Conservation (phyloP, 2,888 invertebrate species). For the Ophraella communa region DNA sequence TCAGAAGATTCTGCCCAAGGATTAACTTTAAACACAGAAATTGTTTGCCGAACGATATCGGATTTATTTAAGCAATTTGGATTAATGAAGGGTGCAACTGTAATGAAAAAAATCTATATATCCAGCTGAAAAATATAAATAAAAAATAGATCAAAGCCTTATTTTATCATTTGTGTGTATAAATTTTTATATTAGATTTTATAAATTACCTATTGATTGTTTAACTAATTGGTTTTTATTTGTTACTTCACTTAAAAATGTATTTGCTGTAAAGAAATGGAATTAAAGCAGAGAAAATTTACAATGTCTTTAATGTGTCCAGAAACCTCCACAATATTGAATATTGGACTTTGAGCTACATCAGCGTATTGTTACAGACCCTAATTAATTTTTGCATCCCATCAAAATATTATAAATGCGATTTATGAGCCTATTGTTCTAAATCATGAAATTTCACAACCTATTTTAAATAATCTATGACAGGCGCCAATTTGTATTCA, state of each 20-base stretch:
- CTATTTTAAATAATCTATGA: too few relatives aligned
- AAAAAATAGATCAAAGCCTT: neutral
- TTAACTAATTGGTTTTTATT: neutral
- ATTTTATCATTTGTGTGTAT: constrained; percentile 12
- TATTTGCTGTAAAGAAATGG: constrained; percentile 6
- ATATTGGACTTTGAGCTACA: too few relatives aligned
- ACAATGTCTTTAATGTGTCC: neutral
- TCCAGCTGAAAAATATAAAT: constrained; percentile 5
- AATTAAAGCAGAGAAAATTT: neutral
- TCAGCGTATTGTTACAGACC: too few relatives aligned
- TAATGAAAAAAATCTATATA: constrained; percentile 44
- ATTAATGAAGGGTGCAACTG: constrained; percentile 51
- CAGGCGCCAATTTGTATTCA: too few relatives aligned
- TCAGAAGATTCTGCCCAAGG: constrained; percentile 41
- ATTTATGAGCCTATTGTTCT: too few relatives aligned
- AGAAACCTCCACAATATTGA: too few relatives aligned
- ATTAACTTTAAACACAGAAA: constrained; percentile 52
- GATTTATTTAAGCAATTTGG: constrained; percentile 55
- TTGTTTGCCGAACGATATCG: constrained; percentile 51
- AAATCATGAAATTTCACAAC: too few relatives aligned
- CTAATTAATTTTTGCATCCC: too few relatives aligned
- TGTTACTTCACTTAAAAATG: neutral
- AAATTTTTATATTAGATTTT: constrained; percentile 16
- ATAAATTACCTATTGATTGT: constrained; percentile 2
- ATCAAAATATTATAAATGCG: too few relatives aligned